phyloP scores from a whole-genome alignment of 2,888 invertebrate species.

The Morpho helenor region DNA sequence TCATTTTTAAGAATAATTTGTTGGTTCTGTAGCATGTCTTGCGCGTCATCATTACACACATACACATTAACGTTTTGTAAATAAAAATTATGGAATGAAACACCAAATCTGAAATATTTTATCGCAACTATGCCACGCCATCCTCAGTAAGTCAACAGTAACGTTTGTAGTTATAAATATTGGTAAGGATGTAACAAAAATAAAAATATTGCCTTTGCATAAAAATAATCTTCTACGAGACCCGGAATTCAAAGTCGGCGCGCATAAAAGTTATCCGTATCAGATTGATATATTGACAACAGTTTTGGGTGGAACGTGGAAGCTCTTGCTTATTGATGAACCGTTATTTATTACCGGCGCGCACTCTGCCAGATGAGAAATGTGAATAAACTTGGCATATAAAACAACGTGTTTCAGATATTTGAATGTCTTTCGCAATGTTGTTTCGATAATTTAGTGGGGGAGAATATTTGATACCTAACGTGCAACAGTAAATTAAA shows the following conservation, averaged over 20 bases:
- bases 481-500: background rate
- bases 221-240: background rate
- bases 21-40: too few relatives aligned
- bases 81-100: too few relatives aligned
- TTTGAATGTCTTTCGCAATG: slow-evolving; percentile 13
- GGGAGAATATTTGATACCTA: background rate
- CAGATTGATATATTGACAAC: slow-evolving; percentile 48
- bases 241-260: slow-evolving; percentile 17
- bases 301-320: slow-evolving; percentile 47
- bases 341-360: slow-evolving; percentile 60
- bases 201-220: background rate
- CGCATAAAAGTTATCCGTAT: slow-evolving; percentile 25
- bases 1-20: too few relatives aligned
- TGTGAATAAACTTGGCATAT: slow-evolving; percentile 26
- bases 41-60: too few relatives aligned
- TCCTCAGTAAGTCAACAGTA: too few relatives aligned
- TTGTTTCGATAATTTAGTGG: slow-evolving; percentile 1
- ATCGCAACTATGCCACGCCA: too few relatives aligned
- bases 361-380: slow-evolving; percentile 34
- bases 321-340: slow-evolving; percentile 62
- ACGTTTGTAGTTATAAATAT: too few relatives aligned
- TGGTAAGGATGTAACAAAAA: too few relatives aligned
- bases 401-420: slow-evolving; percentile 22
- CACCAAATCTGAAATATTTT: too few relatives aligned
- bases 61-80: too few relatives aligned